These are phyloP conservation scores for Daktulosphaira vitifoliae DNA, from an alignment of 1,140 invertebrate species.

Conservation along the genomic window DNA sequence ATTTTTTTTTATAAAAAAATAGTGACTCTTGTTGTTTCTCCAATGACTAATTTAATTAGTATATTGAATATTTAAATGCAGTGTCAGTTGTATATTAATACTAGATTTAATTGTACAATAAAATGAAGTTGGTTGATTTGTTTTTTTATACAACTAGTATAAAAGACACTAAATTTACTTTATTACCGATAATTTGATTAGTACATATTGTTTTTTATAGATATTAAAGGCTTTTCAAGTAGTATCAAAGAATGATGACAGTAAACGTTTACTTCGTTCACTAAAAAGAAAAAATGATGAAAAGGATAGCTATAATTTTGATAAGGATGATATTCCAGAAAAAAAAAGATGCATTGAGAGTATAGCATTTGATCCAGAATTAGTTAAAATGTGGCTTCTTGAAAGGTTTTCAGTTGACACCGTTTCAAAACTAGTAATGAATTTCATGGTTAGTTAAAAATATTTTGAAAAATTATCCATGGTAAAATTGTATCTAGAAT, in stretches of 20 bases:
- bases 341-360: constrained; percentile 28
- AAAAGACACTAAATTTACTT: too few species aligned
- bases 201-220: constrained; percentile 42
- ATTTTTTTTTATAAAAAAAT: too few species aligned
- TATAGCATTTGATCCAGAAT: neutral
- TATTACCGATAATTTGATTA: too few species aligned
- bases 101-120: too few species aligned
- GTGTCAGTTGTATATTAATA: too few species aligned
- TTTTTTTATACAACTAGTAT: too few species aligned
- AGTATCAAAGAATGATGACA: constrained; percentile 21
- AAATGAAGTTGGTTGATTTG: too few species aligned
- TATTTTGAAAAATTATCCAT: too few species aligned
- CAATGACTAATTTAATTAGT: too few species aligned
- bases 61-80: too few species aligned
- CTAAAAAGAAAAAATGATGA: constrained; percentile 30
- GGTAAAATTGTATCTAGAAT: too few species aligned
- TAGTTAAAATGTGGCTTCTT: constrained; percentile 14
- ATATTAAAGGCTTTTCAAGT: constrained; percentile 22
- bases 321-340: constrained; percentile 22
- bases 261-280: constrained; percentile 11
- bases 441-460: constrained; percentile 51
- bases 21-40: too few species aligned
- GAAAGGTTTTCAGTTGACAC: constrained; percentile 46
- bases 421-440: constrained; percentile 61
- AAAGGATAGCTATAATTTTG: constrained; percentile 1